phyloP scores from a whole-genome alignment of 1,140 invertebrate species.

The Brachionus plicatilis region DNA sequence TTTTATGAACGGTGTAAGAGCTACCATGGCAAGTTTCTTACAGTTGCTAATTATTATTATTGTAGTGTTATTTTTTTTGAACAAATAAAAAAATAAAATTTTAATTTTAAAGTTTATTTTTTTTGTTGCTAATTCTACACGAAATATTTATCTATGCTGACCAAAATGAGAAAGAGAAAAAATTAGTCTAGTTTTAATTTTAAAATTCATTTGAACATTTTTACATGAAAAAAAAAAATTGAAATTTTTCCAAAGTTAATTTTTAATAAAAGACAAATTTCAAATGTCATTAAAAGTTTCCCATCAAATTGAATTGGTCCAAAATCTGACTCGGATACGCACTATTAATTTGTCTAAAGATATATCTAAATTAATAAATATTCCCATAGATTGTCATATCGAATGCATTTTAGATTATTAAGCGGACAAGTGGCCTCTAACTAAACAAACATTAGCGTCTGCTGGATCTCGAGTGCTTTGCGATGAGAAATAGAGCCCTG shows the following conservation, averaged over 20 bases:
- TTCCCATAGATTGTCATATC: neutral
- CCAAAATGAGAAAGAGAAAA: too few relatives aligned
- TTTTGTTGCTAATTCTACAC: too few relatives aligned
- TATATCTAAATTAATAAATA: neutral
- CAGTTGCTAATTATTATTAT: too few relatives aligned
- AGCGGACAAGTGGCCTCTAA: slow-evolving; percentile 18
- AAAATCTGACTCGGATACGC: neutral
- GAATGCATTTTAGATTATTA: neutral
- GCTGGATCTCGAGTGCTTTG: neutral
- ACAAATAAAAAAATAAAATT: too few relatives aligned
- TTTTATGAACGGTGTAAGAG: too few relatives aligned
- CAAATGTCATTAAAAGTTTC: slow-evolving; percentile 6
- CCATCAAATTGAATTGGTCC: neutral
- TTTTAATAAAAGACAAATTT: slow-evolving; percentile 8
- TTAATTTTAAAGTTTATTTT: too few relatives aligned
- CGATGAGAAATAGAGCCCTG: neutral
- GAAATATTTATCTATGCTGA: too few relatives aligned
- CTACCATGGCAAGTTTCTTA: too few relatives aligned
- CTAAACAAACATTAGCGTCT: neutral
- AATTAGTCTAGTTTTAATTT: too few relatives aligned
- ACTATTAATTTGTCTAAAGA: slow-evolving; percentile 2
- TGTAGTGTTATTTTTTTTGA: too few relatives aligned
- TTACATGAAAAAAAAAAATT: too few relatives aligned
- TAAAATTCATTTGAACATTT: too few relatives aligned
- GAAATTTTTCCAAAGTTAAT: neutral